phyloP scores from a whole-genome alignment of 2,113 vertebrate genomes.

The Eulacestoma nigropectus region DNA sequence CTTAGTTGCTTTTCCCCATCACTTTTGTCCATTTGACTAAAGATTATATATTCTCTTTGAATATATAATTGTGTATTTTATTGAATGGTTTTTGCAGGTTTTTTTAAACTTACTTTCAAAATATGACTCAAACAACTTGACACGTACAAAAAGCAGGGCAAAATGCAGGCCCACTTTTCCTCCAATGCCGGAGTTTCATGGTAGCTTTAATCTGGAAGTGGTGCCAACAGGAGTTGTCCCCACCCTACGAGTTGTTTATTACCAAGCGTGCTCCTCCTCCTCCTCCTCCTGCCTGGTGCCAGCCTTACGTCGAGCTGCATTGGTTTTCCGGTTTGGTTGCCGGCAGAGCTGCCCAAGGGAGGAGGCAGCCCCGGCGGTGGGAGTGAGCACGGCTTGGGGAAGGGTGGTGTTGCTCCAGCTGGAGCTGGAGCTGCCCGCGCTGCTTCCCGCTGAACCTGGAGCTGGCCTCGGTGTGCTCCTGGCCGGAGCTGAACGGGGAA shows the following conservation, averaged over 20 bases:
- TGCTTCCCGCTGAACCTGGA: background rate
- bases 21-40: background rate
- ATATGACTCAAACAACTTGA: background rate
- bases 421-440: rapidly evolving
- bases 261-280: background rate
- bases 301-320: background rate
- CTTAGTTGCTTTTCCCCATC: background rate
- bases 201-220: background rate
- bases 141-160: background rate
- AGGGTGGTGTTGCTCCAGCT: background rate
- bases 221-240: background rate
- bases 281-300: background rate
- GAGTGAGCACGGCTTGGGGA: background rate
- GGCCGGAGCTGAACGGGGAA: rapidly evolving
- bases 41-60: background rate
- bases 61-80: background rate
- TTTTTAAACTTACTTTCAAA: background rate
- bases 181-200: background rate
- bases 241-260: background rate
- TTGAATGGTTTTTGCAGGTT: background rate
- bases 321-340: background rate
- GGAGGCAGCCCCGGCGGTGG: background rate
- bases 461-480: background rate
- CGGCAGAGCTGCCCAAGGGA: background rate
- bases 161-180: background rate